A percentile compares a stretch with the other conserved stretches of the same genome.
These are phyloP conservation scores for Rhagophthalmus giganteus DNA, from an alignment of 2,888 invertebrate species.

Conservation along the genomic window DNA sequence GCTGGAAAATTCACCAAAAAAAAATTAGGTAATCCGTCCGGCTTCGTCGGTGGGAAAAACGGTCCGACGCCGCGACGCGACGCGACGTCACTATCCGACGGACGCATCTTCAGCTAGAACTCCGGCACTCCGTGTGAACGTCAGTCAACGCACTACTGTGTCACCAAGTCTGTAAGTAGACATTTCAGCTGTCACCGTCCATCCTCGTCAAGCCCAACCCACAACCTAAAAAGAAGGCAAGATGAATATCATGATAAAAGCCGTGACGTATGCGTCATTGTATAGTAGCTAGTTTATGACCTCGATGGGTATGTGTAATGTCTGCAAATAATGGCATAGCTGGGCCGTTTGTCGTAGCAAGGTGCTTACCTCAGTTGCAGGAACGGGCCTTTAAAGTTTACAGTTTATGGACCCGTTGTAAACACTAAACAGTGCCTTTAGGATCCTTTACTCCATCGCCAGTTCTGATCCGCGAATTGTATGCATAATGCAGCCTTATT, in stretches of 20 bases:
- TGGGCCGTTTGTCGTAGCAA: conserved; percentile 42
- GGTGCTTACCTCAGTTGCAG: conserved; percentile 40
- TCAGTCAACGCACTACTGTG: conserved; percentile 52
- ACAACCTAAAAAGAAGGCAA: conserved; percentile 42
- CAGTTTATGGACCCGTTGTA: conserved; percentile 53
- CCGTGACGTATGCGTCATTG: conserved; percentile 50
- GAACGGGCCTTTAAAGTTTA: conserved; percentile 48
- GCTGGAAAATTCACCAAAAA: neutral
- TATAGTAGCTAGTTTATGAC: conserved; percentile 46
- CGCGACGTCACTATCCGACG: conserved; percentile 24
- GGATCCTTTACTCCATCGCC: conserved; percentile 19
- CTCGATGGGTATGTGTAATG: conserved; percentile 46
- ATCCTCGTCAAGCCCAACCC: conserved; percentile 42
- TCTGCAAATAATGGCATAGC: conserved; percentile 49
- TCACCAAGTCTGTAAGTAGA: conserved; percentile 40
- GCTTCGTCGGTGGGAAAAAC: neutral
- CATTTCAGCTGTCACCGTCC: conserved; percentile 49
- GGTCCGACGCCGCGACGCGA: too few species aligned
- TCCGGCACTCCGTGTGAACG: conserved; percentile 27
- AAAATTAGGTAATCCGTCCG: neutral
- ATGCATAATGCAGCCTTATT: conserved; percentile 23
- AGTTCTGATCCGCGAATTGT: conserved; percentile 19
- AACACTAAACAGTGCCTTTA: conserved; percentile 47
- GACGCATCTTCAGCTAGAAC: conserved; percentile 12
- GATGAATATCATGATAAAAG: conserved; percentile 49